Percentiles rank a stretch among this genome's conserved stretches.
phyloP scores from a whole-genome alignment of 1,140 invertebrate species.

The Hirudo medicinalis region DNA sequence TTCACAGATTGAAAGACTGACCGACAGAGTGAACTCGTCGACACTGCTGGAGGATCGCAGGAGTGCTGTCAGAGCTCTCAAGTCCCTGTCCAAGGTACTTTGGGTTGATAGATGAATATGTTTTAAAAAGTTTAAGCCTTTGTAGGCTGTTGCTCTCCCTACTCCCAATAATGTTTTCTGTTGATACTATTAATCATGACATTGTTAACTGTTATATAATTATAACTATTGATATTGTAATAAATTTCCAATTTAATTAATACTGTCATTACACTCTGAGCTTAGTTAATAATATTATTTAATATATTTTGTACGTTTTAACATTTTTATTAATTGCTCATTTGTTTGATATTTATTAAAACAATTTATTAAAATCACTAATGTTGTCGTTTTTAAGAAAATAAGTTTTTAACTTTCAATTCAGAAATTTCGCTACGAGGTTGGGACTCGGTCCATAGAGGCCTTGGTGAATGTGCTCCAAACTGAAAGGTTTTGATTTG shows the following conservation, averaged over 20 bases:
- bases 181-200: too few species aligned
- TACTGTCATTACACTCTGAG: too few species aligned
- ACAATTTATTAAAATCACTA: too few species aligned
- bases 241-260: background rate
- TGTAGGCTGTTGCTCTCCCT: background rate
- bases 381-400: too few species aligned
- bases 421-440: conserved; percentile 76
- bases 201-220: too few species aligned
- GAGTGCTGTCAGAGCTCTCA: conserved; percentile 87
- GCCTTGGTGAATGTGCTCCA: conserved; percentile 52
- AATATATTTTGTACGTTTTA: too few species aligned
- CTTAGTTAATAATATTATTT: too few species aligned
- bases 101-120: background rate
- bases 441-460: conserved; percentile 87
- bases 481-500: conserved; percentile 34
- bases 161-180: too few species aligned
- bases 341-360: conserved; percentile 2
- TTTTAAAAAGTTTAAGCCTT: background rate
- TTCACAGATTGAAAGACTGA: conserved; percentile 72
- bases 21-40: conserved; percentile 79
- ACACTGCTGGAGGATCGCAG: conserved; percentile 81
- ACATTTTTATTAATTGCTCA: background rate
- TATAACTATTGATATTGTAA: too few species aligned
- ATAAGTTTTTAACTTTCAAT: background rate
- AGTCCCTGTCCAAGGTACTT: conserved; percentile 65